These are phyloP conservation scores for Autographa gamma DNA, from an alignment of 2,888 invertebrate species.

Conservation along the genomic window DNA sequence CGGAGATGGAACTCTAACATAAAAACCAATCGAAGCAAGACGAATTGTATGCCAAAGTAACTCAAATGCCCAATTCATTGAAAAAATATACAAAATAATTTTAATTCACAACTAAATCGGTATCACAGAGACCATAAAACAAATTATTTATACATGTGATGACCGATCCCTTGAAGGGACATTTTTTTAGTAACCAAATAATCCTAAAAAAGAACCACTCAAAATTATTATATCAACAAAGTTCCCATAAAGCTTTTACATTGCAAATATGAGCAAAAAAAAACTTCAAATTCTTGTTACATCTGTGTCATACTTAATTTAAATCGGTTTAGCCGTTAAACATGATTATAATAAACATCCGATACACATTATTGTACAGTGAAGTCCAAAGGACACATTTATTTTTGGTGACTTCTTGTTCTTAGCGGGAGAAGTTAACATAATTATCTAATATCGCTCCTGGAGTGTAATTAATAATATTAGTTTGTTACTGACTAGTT, in stretches of 20 bases:
- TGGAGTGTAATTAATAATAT: not conserved
- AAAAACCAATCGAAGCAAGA: too few species aligned
- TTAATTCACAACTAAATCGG: too few species aligned
- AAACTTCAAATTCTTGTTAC: not conserved
- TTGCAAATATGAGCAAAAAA: not conserved
- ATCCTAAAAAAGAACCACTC: too few species aligned
- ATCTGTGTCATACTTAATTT: not conserved
- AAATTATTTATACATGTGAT: too few species aligned
- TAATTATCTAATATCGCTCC: constrained; percentile 13
- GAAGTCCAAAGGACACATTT: constrained; percentile 13
- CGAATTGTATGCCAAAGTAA: too few species aligned
- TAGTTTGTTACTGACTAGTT: not conserved
- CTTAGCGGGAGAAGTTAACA: constrained; percentile 31
- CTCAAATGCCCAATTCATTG: too few species aligned
- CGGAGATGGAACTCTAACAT: not conserved
- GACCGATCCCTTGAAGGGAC: too few species aligned
- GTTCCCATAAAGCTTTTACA: not conserved
- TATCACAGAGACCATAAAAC: too few species aligned
- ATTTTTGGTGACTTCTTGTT: constrained; percentile 17
- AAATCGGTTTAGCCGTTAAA: constrained; percentile 1
- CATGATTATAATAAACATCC: not conserved
- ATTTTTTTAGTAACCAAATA: too few species aligned
- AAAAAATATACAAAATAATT: too few species aligned
- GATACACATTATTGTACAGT: not conserved
- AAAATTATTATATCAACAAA: not conserved